Evolutionary conservation across 1,140 invertebrate genomes (phyloP), one percentile per base, ranked within the genome.

Genomic region (Globodera ellingtonae): DNA sequence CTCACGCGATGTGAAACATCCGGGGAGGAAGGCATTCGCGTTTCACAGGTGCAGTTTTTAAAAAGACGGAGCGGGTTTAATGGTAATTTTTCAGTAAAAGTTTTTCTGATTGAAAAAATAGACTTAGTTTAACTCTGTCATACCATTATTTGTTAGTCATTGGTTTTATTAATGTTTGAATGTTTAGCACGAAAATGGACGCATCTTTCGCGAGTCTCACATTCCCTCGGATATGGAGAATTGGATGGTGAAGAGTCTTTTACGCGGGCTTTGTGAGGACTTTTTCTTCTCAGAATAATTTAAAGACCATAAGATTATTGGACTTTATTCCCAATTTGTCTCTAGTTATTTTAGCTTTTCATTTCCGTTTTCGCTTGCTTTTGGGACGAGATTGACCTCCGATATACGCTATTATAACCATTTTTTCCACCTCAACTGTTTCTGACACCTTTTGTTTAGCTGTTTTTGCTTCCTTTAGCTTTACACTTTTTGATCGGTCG

Each of bases 221-320:
- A 47, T 70, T 44, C 67, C 24, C 21, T 35, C 67, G 24, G 6
- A 62, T 5, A 62, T 62, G 56, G 8, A 70, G 24, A 70, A 70
- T 35, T 70, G 67, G 67, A 47, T 70, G 67, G 67, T 70, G 35
- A 47, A 70, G 67, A 35, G 35, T 21, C 67, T 70, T 70, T 47
- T 70, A 13, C 35, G 46, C 2, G 67, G 35, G 35, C 67, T 70
- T 35, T 70, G 67, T 70, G 67, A 47, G 35, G 46, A 70, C 46
- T 70, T 70, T 47, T 70, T 70, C 24, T 10, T 13, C 21, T 65
- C 13, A 7, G 46, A 70, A 8, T 69, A 18, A 13, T 10, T 35
- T 13, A 70, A 24, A 44, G 59, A 10, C 8, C 9, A 10, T 15
- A 70, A 13, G 35, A 44, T 70, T 47, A 13, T 13, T 70, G 2